Percentiles rank a stretch among this genome's conserved stretches.
Evolutionary conservation across 37 sponge, comb jelly and placozoan genomes (phyloP).

Genomic region (Aphrocallistes beatrix): DNA sequence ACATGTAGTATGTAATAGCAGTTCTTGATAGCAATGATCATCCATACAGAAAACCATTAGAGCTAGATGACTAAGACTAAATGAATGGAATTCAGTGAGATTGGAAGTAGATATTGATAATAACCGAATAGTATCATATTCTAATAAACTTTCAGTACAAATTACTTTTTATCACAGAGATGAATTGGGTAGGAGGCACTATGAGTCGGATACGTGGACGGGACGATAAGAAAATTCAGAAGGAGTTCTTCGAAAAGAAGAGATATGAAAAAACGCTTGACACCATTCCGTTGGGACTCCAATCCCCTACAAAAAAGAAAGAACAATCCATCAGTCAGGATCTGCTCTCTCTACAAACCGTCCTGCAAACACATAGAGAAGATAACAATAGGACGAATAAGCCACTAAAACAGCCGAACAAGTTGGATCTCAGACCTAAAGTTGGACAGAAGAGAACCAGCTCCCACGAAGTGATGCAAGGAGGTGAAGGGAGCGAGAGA

Average conservation of each 20-base stretch:
- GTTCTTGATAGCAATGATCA: too few species aligned
- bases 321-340: neutral
- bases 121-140: neutral
- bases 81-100: slow-evolving; percentile 8
- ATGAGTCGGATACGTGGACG: neutral
- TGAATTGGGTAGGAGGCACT: slow-evolving; percentile 1
- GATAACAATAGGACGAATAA: neutral
- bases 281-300: neutral
- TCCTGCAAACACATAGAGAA: neutral
- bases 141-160: neutral
- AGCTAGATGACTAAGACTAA: too few species aligned
- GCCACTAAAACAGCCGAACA: neutral
- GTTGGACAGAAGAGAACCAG: neutral
- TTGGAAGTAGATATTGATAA: neutral
- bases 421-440: neutral
- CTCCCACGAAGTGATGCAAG: neutral
- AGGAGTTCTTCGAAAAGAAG: slow-evolving; percentile 11
- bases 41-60: too few species aligned
- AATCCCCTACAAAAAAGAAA: neutral
- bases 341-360: neutral
- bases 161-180: too few species aligned
- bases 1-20: too few species aligned
- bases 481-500: neutral
- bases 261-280: slow-evolving; percentile 1
- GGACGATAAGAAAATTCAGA: slow-evolving; percentile 19